phyloP scores from a whole-genome alignment of 2,113 vertebrate species.

The Neopipo cinnamomea region DNA sequence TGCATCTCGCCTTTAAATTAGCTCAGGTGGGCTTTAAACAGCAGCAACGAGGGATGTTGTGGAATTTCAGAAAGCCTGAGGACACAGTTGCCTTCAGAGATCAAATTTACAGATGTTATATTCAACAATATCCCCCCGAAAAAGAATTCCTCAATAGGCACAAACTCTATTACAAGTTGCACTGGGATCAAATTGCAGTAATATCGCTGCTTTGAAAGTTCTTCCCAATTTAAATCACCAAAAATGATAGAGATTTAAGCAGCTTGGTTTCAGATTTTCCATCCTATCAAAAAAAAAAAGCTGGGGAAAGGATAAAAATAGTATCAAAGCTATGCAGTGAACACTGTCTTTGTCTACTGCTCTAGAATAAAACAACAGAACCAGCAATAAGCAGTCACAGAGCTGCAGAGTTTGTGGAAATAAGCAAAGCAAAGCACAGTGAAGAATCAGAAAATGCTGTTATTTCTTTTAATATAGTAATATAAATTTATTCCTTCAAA shows the following conservation, averaged over 20 bases:
- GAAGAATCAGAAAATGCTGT: neutral
- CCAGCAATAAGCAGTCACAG: neutral
- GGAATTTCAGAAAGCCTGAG: neutral
- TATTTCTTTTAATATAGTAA: neutral
- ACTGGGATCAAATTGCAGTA: neutral
- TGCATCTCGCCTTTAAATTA: neutral
- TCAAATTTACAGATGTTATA: neutral
- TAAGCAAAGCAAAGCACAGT: neutral
- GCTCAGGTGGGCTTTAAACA: neutral
- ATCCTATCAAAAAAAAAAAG: slow-evolving; percentile 2
- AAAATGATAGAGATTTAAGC: neutral
- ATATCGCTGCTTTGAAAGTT: neutral
- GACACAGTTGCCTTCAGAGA: neutral
- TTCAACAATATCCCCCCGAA: neutral
- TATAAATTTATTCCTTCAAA: neutral
- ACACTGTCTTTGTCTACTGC: slow-evolving; percentile 36
- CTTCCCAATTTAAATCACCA: neutral
- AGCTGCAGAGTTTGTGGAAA: neutral
- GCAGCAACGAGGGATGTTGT: neutral
- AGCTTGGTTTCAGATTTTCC: neutral
- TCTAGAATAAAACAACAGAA: neutral
- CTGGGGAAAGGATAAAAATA: neutral
- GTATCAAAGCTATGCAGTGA: neutral
- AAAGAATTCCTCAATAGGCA: neutral
- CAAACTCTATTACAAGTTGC: neutral